Percentiles rank a stretch among this genome's conserved stretches.
These are phyloP conservation scores for Thecocarcelia acutangulata DNA, from an alignment of 2,888 invertebrate species.

Conservation along the genomic window DNA sequence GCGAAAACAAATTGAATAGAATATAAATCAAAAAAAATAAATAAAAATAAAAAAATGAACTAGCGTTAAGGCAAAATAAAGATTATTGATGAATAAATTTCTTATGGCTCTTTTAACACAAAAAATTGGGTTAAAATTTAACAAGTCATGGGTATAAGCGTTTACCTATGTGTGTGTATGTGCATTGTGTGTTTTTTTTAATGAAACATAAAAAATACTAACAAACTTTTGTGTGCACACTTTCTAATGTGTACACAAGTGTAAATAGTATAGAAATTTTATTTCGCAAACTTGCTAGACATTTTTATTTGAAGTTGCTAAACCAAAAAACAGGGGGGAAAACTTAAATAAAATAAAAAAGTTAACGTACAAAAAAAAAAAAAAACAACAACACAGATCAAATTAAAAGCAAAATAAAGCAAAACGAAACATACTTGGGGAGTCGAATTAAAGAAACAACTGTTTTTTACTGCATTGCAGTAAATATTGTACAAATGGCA, in stretches of 20 bases:
- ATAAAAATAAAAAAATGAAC: no score
- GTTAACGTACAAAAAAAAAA: conserved; percentile 20
- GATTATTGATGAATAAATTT: conserved; percentile 50
- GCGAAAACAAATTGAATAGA: conserved; percentile 48
- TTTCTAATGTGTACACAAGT: conserved; percentile 2
- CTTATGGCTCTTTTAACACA: background rate
- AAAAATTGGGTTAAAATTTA: conserved; percentile 54
- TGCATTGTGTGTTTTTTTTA: background rate
- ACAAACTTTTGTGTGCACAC: background rate
- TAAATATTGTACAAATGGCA: conserved; percentile 56
- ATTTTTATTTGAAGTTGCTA: conserved; percentile 16
- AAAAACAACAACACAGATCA: conserved; percentile 13
- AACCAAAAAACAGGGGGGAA: conserved; percentile 4
- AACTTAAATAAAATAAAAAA: conserved; percentile 22
- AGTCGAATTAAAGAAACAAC: conserved; percentile 59
- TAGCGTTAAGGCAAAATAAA: conserved; percentile 33
- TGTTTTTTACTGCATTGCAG: conserved; percentile 65
- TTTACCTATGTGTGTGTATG: background rate
- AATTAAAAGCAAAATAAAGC: conserved; percentile 4
- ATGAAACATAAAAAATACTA: conserved; percentile 2
- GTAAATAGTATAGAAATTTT: conserved; percentile 3
- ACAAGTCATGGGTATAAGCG: conserved; percentile 17
- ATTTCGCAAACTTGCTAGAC: conserved; percentile 31
- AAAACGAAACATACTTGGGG: conserved; percentile 61
- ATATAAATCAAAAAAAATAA: conserved; percentile 55